Percentiles rank a stretch among this genome's conserved stretches.
Evolutionary conservation across 2,113 vertebrate species (phyloP).

Genomic region (Gymnarchus niloticus): DNA sequence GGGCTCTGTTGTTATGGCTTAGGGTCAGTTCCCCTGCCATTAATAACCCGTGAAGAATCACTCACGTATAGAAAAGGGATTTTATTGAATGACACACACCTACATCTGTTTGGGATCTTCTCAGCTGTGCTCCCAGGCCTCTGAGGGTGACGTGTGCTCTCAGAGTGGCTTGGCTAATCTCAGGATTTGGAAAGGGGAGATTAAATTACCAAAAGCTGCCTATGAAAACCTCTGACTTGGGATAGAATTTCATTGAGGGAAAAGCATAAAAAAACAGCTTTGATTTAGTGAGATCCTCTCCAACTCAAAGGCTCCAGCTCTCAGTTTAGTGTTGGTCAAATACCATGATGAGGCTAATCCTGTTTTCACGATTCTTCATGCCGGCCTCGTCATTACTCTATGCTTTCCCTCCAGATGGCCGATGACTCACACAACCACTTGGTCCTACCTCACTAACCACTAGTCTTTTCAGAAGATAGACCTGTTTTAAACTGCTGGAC

Average conservation of each 20-base stretch:
- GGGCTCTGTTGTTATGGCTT: background rate
- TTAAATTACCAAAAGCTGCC: background rate
- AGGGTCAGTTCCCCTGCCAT: background rate
- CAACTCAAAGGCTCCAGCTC: background rate
- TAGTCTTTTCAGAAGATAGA: background rate
- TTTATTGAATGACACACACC: background rate
- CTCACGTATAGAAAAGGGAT: background rate
- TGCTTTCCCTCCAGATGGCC: background rate
- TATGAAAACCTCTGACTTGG: background rate
- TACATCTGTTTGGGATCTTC: background rate
- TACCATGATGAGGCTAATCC: background rate
- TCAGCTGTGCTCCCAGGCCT: background rate
- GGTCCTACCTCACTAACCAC: background rate
- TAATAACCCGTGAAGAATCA: background rate
- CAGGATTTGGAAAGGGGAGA: background rate
- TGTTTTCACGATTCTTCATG: background rate
- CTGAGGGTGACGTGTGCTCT: background rate
- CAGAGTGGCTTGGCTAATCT: background rate
- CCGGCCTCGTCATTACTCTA: too few relatives aligned
- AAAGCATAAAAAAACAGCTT: background rate
- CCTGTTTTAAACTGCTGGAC: background rate
- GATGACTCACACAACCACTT: background rate
- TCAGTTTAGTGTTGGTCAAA: too few relatives aligned
- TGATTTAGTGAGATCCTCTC: background rate
- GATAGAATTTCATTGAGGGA: background rate